Conservation (phyloP, 2,888 invertebrate genomes). For the Halocaridina rubra region DNA sequence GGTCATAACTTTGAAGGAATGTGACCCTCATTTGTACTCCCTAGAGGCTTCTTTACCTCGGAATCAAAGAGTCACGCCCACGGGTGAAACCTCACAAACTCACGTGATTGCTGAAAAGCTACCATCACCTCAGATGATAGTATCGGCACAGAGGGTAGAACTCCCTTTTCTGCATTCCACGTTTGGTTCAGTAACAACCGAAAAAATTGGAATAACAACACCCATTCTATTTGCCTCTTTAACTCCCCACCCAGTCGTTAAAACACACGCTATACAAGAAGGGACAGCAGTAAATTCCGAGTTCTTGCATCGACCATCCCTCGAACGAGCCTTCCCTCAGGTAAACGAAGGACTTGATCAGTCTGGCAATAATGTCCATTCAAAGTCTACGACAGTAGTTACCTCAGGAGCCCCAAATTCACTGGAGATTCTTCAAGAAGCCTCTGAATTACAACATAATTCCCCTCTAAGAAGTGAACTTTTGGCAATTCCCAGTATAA, state of each 20-base stretch:
- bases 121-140: not conserved
- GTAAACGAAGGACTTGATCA: too few species aligned
- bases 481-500: not conserved
- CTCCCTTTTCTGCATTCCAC: conserved; percentile 1
- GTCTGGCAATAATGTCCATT: too few species aligned
- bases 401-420: not conserved
- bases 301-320: too few species aligned
- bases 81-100: not conserved
- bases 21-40: conserved; percentile 12
- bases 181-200: not conserved
- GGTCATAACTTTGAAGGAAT: conserved; percentile 40
- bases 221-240: conserved; percentile 13
- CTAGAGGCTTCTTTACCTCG: conserved; percentile 27
- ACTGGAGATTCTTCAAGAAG: not conserved
- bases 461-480: not conserved
- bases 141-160: not conserved
- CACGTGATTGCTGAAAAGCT: not conserved
- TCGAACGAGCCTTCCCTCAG: too few species aligned
- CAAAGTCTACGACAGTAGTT: not conserved
- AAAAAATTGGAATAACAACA: not conserved
- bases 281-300: too few species aligned
- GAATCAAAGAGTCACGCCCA: not conserved
- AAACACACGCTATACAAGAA: not conserved
- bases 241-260: not conserved
- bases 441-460: not conserved